Conservation (phyloP, 2,113 vertebrate species). For the Pelodiscus sinensis region DNA sequence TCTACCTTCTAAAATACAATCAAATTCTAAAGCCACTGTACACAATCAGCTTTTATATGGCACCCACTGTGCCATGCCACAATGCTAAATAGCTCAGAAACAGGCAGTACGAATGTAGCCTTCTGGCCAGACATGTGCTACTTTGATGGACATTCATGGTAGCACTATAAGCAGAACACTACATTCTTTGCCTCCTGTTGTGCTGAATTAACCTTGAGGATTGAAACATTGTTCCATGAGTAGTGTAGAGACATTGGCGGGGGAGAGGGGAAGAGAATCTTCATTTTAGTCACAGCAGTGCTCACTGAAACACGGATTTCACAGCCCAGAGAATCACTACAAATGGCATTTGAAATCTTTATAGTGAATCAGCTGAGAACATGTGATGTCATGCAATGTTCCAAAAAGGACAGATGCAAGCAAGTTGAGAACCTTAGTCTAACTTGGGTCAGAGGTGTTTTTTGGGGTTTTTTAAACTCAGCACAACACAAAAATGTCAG, state of each 20-base stretch:
- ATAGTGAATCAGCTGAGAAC: neutral
- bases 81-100: neutral
- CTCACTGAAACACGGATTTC: neutral
- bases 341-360: neutral
- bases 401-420: neutral
- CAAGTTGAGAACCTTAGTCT: neutral
- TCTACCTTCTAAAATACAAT: neutral
- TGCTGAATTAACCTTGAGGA: neutral
- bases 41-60: neutral
- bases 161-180: neutral
- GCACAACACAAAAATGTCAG: neutral
- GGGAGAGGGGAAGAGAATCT: neutral
- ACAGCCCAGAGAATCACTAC: neutral
- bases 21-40: neutral
- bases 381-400: neutral
- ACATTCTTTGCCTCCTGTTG: neutral
- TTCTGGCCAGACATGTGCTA: neutral
- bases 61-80: neutral
- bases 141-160: neutral
- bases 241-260: neutral
- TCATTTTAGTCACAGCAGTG: neutral
- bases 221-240: neutral
- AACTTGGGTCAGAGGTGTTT: neutral
- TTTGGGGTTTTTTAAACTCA: no score
- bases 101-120: fast-evolving